Evolutionary conservation across 2,113 vertebrate genomes (phyloP).

Genomic region (Xiphophorus hellerii): DNA sequence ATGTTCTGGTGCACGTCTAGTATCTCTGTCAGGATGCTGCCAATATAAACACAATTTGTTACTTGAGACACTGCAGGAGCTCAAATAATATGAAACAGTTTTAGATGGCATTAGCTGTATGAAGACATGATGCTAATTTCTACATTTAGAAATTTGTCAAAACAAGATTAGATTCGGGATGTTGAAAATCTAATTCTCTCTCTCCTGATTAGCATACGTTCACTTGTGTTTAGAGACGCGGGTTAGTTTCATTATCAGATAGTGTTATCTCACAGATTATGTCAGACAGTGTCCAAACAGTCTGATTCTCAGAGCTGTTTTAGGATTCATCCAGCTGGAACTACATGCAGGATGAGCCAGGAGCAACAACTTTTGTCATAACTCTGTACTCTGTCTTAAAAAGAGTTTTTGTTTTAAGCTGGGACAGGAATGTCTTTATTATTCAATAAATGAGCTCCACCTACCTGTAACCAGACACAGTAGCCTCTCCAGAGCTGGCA

Average conservation of each 20-base stretch:
- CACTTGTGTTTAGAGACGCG: background rate
- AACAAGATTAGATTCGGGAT: background rate
- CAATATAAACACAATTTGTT: conserved; percentile 30
- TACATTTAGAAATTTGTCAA: background rate
- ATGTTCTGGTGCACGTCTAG: conserved; percentile 92
- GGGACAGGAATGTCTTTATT: background rate
- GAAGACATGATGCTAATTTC: too few relatives aligned
- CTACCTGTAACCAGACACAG: conserved; percentile 90
- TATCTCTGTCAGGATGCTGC: conserved; percentile 88
- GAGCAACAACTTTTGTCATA: background rate
- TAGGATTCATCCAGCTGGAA: conserved; percentile 15
- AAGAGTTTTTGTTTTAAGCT: background rate
- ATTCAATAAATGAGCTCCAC: background rate
- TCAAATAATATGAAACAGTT: background rate
- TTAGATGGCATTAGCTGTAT: too few relatives aligned
- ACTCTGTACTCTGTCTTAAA: background rate
- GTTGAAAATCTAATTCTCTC: background rate
- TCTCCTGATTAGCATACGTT: too few relatives aligned
- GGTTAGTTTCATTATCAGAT: conserved; percentile 20
- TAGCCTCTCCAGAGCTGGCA: conserved; percentile 89
- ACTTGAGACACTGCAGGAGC: background rate
- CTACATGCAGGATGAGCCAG: conserved; percentile 14
- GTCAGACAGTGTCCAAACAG: conserved; percentile 10
- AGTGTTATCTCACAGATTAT: conserved; percentile 11
- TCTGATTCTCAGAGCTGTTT: conserved; percentile 27